Percentiles rank a stretch among this genome's conserved stretches.
phyloP scores from a whole-genome alignment of 2,797 vertebrate species.

The Somateria mollissima region DNA sequence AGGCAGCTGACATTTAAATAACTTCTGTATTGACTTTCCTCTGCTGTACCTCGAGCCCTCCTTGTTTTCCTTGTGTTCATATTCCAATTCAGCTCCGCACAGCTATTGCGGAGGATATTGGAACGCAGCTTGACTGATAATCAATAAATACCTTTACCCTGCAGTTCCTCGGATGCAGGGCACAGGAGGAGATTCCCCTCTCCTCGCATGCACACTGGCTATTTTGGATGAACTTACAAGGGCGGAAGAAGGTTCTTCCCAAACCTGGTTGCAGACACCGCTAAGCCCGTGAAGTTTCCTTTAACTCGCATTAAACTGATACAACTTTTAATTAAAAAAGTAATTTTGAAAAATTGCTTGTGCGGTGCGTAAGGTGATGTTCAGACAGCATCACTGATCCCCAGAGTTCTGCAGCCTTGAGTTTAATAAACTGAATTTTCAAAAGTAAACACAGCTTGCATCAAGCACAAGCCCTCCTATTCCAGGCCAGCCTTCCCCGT shows the following conservation, averaged over 20 bases:
- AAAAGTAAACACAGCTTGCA: conserved; percentile 71
- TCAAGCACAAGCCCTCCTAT: conserved; percentile 24
- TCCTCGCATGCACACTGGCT: neutral
- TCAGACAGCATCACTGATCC: conserved; percentile 66
- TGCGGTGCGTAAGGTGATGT: conserved; percentile 34
- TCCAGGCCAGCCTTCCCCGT: neutral
- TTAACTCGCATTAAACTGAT: conserved; percentile 58
- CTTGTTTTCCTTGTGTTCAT: conserved; percentile 59
- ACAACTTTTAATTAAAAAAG: conserved; percentile 77
- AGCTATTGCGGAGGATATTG: conserved; percentile 2
- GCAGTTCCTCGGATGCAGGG: neutral
- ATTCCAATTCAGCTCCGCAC: conserved; percentile 20
- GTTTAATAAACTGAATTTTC: conserved; percentile 73
- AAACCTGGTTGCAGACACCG: neutral
- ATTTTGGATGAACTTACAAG: neutral
- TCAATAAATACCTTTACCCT: conserved; percentile 59
- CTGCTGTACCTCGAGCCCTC: conserved; percentile 35
- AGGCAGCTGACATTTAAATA: conserved; percentile 73
- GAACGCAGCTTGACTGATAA: conserved; percentile 46
- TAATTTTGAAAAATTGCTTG: conserved; percentile 70
- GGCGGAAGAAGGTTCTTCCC: neutral
- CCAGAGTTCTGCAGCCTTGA: conserved; percentile 65
- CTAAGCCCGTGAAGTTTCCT: conserved; percentile 39
- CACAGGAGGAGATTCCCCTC: neutral
- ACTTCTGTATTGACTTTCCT: conserved; percentile 63